Percentiles rank a stretch among this genome's conserved stretches.
Evolutionary conservation across 1,140 invertebrate genomes (phyloP).

Genomic region (Oryzaephilus surinamensis): DNA sequence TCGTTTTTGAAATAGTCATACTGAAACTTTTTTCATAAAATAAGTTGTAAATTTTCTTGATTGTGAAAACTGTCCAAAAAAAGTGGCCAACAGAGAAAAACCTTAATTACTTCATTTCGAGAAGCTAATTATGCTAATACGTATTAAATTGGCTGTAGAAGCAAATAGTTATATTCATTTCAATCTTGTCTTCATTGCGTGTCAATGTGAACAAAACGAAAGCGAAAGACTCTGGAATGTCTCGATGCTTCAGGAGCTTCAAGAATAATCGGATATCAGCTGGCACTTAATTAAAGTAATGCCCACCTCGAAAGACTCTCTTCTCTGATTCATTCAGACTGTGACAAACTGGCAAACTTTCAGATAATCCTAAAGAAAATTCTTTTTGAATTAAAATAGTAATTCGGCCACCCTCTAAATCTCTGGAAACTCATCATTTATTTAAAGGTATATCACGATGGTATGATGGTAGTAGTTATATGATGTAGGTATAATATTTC

Average conservation of each 20-base stretch:
- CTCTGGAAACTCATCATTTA: slow-evolving; percentile 5
- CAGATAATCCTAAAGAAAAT: slow-evolving; percentile 17
- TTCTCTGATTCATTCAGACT: slow-evolving; percentile 18
- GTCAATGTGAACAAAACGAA: slow-evolving; percentile 20
- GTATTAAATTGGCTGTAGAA: slow-evolving; percentile 15
- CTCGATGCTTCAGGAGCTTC: too few relatives aligned
- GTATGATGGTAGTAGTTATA: too few relatives aligned
- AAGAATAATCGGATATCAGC: slow-evolving; percentile 26
- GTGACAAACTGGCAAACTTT: slow-evolving; percentile 25
- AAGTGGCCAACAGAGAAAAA: too few relatives aligned
- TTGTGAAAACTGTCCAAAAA: too few relatives aligned
- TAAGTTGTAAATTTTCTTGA: too few relatives aligned
- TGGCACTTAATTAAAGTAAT: slow-evolving; percentile 29
- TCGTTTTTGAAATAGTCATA: slow-evolving; percentile 2
- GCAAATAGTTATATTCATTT: slow-evolving; percentile 22
- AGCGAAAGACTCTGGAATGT: too few relatives aligned
- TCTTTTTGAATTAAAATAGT: slow-evolving; percentile 17
- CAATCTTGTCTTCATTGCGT: slow-evolving; percentile 22
- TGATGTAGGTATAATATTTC: too few relatives aligned
- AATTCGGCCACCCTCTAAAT: slow-evolving; percentile 8
- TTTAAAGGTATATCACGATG: not conserved
- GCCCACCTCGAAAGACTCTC: slow-evolving; percentile 21
- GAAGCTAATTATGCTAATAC: slow-evolving; percentile 19
- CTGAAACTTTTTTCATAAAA: not conserved
- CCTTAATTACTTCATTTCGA: too few relatives aligned